Evolutionary conservation across 2,888 invertebrate species (phyloP).

Genomic region (Maniola hyperantus): DNA sequence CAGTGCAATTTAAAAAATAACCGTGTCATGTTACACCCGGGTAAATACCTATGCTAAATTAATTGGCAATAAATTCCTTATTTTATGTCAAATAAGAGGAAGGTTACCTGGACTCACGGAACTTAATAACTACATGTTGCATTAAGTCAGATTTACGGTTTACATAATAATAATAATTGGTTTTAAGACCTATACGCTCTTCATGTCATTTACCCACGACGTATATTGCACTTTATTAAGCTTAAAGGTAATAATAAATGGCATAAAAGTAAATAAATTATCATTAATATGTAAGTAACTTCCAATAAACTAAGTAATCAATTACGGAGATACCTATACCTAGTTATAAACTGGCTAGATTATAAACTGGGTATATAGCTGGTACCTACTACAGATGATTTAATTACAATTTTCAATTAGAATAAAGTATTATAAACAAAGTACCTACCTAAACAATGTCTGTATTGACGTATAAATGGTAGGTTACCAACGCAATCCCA

Average conservation of each 20-base stretch:
- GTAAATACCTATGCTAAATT: constrained; percentile 32
- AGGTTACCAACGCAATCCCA: constrained; percentile 26
- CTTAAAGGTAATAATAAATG: constrained; percentile 6
- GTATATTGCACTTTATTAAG: constrained; percentile 27
- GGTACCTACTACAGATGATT: too few relatives aligned
- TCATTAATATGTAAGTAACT: not conserved
- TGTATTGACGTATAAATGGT: constrained; percentile 26
- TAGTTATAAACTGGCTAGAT: too few relatives aligned
- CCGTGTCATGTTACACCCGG: constrained; percentile 29
- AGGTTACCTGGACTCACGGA: constrained; percentile 32
- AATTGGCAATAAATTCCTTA: constrained; percentile 41
- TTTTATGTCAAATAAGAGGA: constrained; percentile 38
- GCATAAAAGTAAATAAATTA: not conserved
- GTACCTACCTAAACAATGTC: not conserved
- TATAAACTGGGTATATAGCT: too few relatives aligned
- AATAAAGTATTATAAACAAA: not conserved
- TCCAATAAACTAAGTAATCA: not conserved
- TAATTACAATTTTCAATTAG: too few relatives aligned
- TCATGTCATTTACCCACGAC: constrained; percentile 17
- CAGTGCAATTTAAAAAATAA: constrained; percentile 34
- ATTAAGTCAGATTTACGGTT: constrained; percentile 37
- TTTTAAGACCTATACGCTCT: constrained; percentile 32
- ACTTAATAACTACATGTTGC: constrained; percentile 37
- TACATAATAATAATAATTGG: constrained; percentile 26
- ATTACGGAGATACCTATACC: not conserved